Conservation (phyloP, 2,113 vertebrate species). For the Perca flavescens region DNA sequence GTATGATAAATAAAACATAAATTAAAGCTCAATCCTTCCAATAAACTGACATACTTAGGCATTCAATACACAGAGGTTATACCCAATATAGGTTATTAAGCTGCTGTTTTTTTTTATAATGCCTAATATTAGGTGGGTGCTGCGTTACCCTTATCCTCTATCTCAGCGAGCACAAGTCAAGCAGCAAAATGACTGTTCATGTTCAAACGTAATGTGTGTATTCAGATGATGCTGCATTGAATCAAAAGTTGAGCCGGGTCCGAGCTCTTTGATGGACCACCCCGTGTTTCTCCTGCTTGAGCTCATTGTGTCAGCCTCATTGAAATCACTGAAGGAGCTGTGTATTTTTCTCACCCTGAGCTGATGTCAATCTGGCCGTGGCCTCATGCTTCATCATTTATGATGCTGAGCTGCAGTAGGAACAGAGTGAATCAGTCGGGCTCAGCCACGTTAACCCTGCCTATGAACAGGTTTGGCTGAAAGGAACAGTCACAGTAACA, state of each 20-base stretch:
- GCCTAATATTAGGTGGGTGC: background rate
- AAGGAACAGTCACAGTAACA: background rate
- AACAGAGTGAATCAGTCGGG: background rate
- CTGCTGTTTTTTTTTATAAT: background rate
- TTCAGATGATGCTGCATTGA: background rate
- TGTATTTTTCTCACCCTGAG: background rate
- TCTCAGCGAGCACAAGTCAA: background rate
- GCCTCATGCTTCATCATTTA: background rate
- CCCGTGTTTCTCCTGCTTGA: background rate
- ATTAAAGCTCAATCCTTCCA: background rate
- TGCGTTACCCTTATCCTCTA: background rate
- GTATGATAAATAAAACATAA: background rate
- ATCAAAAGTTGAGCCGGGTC: background rate
- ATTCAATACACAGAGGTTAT: no score
- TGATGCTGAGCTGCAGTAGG: slow-evolving; percentile 13
- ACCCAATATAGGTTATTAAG: background rate
- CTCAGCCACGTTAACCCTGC: background rate
- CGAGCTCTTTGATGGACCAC: background rate
- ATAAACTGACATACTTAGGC: no score
- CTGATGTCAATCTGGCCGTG: background rate
- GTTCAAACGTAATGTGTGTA: background rate
- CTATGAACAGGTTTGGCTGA: background rate
- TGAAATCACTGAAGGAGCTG: background rate
- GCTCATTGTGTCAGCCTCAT: background rate
- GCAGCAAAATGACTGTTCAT: background rate